These are phyloP conservation scores for Melieria crassipennis DNA, from an alignment of 2,888 invertebrate genomes.

Conservation along the genomic window DNA sequence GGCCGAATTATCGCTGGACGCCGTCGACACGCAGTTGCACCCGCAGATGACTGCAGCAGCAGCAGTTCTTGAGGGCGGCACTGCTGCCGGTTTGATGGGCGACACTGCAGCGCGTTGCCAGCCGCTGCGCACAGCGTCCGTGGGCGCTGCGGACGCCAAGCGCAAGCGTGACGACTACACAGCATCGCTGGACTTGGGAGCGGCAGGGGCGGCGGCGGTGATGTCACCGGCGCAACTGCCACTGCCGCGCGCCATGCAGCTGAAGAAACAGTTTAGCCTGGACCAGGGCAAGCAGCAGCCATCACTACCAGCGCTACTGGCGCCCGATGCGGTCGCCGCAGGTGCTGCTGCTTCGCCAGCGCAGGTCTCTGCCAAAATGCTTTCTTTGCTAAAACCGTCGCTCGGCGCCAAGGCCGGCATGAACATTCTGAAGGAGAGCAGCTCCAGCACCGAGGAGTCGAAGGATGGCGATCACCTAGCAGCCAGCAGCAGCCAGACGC, in stretches of 20 bases:
- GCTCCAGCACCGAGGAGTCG: constrained; percentile 66
- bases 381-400: constrained; percentile 61
- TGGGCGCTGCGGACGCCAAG: constrained; percentile 57
- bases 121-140: constrained; percentile 60
- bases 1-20: constrained; percentile 63
- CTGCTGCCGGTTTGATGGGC: neutral
- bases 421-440: constrained; percentile 65
- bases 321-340: constrained; percentile 16
- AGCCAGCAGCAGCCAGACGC: constrained; percentile 10
- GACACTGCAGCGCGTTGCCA: constrained; percentile 52
- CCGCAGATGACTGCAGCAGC: constrained; percentile 27
- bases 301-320: constrained; percentile 37
- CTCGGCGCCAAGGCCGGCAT: constrained; percentile 57
- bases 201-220: constrained; percentile 49
- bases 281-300: constrained; percentile 58
- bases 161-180: constrained; percentile 47
- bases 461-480: constrained; percentile 47
- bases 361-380: constrained; percentile 55
- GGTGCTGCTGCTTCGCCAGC: constrained; percentile 47
- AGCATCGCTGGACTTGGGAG: constrained; percentile 51
- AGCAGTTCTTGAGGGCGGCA: constrained; percentile 1
- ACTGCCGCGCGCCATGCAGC: constrained; percentile 59
- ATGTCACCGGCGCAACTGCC: constrained; percentile 53
- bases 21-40: constrained; percentile 48
- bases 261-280: constrained; percentile 66